Evolutionary conservation across 2,888 invertebrate species (phyloP).

Genomic region (Lasioglossum morio): DNA sequence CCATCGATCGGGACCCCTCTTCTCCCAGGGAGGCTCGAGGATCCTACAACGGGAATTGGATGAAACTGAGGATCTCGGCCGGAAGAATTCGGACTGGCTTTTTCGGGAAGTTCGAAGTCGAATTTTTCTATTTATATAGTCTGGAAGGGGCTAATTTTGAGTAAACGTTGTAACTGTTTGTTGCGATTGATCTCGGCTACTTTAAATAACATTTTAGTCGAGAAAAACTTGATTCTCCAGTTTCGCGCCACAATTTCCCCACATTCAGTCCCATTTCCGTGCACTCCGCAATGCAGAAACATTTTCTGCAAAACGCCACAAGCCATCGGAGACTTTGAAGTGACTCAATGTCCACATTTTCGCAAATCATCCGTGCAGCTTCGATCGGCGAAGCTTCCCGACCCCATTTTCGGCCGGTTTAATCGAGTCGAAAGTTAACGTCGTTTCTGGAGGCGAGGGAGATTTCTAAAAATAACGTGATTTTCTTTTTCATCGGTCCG

Average conservation of each 20-base stretch:
- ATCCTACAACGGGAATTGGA: conserved; percentile 47
- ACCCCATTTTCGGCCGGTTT: conserved; percentile 39
- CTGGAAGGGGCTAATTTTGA: background rate
- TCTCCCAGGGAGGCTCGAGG: conserved; percentile 38
- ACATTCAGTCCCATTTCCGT: background rate
- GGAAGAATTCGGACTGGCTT: background rate
- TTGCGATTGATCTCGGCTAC: too few species aligned
- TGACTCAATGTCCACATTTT: background rate
- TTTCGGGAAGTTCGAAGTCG: background rate
- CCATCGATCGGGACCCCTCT: conserved; percentile 25
- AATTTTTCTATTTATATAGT: background rate
- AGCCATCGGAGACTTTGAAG: background rate
- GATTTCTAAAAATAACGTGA: conserved; percentile 43
- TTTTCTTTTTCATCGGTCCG: conserved; percentile 17
- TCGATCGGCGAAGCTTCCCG: background rate
- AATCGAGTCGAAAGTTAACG: conserved; percentile 49
- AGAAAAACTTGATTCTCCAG: background rate
- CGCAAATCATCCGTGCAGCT: background rate
- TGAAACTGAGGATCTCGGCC: conserved; percentile 13
- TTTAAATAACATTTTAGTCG: too few species aligned
- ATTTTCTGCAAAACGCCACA: background rate
- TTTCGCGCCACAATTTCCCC: background rate
- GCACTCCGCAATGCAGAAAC: background rate
- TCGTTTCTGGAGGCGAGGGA: background rate
- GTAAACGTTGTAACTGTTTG: background rate